These are phyloP conservation scores for Creontiades dilutus DNA, from an alignment of 2,888 invertebrate genomes.

Conservation along the genomic window DNA sequence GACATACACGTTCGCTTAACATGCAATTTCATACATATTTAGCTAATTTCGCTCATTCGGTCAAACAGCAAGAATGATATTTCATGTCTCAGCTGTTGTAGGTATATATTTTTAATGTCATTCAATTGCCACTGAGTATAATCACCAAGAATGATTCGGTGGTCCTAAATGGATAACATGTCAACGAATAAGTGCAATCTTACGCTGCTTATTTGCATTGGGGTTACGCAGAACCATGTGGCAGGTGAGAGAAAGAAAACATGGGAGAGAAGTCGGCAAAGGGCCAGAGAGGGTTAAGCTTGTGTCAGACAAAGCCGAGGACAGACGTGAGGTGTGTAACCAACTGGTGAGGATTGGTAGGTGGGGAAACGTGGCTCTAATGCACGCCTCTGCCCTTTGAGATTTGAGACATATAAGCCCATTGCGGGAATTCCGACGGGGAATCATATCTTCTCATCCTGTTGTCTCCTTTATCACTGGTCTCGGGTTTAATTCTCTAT, in stretches of 20 bases:
- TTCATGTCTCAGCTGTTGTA: too few relatives aligned
- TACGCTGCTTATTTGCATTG: not conserved
- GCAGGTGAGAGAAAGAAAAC: not conserved
- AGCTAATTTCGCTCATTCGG: too few relatives aligned
- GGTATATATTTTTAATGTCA: too few relatives aligned
- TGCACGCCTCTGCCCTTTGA: not conserved
- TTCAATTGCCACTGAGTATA: too few relatives aligned
- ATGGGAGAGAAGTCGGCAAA: not conserved
- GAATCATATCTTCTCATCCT: not conserved
- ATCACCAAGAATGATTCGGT: too few relatives aligned
- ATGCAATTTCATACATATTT: too few relatives aligned
- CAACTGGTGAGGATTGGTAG: not conserved
- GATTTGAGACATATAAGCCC: not conserved
- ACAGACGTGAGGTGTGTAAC: conserved; percentile 35
- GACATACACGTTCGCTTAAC: too few relatives aligned
- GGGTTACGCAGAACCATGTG: not conserved
- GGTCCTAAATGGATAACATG: too few relatives aligned
- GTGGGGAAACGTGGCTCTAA: conserved; percentile 37
- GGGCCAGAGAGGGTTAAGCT: conserved; percentile 1
- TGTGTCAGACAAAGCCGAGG: conserved; percentile 20
- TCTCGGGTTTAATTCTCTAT: not conserved
- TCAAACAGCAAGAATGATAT: too few relatives aligned
- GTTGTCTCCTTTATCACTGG: not conserved
- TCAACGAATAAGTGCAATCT: too few relatives aligned
- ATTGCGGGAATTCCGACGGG: not conserved